Conservation (phyloP, 2,888 invertebrate species). For the Tetragonisca angustula region DNA sequence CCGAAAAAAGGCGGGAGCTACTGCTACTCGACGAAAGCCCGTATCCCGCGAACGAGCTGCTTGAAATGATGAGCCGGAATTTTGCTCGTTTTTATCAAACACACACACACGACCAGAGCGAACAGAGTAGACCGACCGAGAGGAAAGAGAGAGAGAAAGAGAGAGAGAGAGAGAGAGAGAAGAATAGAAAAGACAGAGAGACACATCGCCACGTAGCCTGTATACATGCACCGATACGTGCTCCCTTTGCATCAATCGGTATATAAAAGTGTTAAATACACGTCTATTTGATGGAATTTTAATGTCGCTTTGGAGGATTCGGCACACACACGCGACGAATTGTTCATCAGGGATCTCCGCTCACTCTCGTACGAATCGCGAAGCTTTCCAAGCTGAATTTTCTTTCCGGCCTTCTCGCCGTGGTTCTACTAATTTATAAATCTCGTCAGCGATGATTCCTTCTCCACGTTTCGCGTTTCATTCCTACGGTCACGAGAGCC, state of each 20-base stretch:
- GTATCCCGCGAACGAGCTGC: conserved; percentile 16
- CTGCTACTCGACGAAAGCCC: conserved; percentile 30
- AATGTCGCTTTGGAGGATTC: conserved; percentile 56
- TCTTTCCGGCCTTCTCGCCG: neutral
- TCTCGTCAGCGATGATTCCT: conserved; percentile 6
- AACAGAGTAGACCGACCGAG: neutral
- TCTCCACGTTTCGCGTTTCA: neutral
- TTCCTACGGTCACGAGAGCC: neutral
- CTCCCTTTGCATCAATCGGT: conserved; percentile 25
- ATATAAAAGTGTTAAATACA: conserved; percentile 50
- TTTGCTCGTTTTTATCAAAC: conserved; percentile 48
- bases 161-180: neutral
- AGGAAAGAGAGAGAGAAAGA: neutral
- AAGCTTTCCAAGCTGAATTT: neutral
- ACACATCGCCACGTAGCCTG: too few relatives aligned
- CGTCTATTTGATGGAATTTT: conserved; percentile 69
- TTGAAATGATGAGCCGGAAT: conserved; percentile 55
- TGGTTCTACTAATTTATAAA: conserved; percentile 25
- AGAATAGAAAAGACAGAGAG: neutral
- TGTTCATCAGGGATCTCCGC: conserved; percentile 8
- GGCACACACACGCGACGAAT: conserved; percentile 2
- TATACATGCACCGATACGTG: neutral
- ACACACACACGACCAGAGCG: conserved; percentile 6
- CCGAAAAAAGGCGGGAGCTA: conserved; percentile 45
- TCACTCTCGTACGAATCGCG: neutral